phyloP scores from a whole-genome alignment of 2,888 invertebrate species.

The Rhingia rostrata region DNA sequence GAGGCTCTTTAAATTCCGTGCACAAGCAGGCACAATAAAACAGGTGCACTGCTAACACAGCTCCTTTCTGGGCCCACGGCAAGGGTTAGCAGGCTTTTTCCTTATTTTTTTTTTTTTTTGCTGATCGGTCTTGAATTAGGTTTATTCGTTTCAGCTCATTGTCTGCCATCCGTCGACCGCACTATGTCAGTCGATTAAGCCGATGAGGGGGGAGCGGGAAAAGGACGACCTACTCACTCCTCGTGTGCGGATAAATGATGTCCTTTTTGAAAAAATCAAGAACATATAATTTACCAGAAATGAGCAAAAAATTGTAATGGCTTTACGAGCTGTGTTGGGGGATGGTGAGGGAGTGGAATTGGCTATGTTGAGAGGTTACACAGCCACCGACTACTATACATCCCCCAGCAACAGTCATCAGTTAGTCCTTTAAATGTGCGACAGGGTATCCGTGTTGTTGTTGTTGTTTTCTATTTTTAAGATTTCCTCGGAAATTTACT shows the following conservation, averaged over 20 bases:
- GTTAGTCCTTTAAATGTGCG: conserved; percentile 59
- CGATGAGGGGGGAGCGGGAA: background rate
- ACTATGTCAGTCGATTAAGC: conserved; percentile 61
- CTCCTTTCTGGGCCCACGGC: background rate
- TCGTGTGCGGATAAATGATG: conserved; percentile 46
- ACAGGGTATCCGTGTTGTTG: conserved; percentile 38
- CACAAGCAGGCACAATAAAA: conserved; percentile 19
- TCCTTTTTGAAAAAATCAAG: conserved; percentile 66
- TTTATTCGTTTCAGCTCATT: conserved; percentile 54
- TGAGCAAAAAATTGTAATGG: conserved; percentile 50
- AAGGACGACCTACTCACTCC: background rate
- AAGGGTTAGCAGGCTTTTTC: conserved; percentile 13
- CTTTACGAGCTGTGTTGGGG: conserved; percentile 18
- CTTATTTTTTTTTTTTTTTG: conserved; percentile 47
- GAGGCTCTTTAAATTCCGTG: conserved; percentile 37
- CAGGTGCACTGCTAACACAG: conserved; percentile 26
- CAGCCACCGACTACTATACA: conserved; percentile 24
- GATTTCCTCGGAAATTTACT: conserved; percentile 53
- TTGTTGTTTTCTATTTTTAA: conserved; percentile 16
- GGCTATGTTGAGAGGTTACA: too few relatives aligned
- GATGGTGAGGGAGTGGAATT: background rate
- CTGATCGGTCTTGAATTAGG: conserved; percentile 57
- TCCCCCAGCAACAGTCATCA: conserved; percentile 49
- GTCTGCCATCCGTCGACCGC: conserved; percentile 45
- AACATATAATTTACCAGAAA: conserved; percentile 67